Conservation (phyloP, 2,888 invertebrate genomes). For the Volucella bombylans region DNA sequence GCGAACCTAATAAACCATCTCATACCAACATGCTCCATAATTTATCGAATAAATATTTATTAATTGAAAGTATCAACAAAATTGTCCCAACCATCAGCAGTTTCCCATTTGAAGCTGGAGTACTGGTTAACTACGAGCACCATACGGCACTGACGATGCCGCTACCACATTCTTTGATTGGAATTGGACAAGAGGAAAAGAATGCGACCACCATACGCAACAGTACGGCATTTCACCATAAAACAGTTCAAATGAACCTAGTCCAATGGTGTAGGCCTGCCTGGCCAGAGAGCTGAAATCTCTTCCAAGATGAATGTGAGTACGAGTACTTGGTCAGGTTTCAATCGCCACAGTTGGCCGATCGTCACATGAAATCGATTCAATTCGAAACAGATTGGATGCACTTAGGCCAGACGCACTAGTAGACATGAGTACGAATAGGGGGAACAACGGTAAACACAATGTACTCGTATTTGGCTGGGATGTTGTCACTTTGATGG, state of each 20-base stretch:
- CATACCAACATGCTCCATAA: conserved; percentile 44
- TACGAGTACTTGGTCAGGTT: conserved; percentile 36
- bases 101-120: conserved; percentile 27
- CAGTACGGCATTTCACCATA: conserved; percentile 60
- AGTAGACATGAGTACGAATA: too few species aligned
- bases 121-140: conserved; percentile 2
- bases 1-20: conserved; percentile 31
- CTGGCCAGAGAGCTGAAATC: conserved; percentile 39
- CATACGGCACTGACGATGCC: conserved; percentile 35
- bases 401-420: conserved; percentile 33
- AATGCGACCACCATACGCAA: conserved; percentile 52
- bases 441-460: neutral
- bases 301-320: conserved; percentile 1
- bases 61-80: conserved; percentile 63
- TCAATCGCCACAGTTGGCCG: neutral
- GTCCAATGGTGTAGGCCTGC: conserved; percentile 19
- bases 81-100: conserved; percentile 15
- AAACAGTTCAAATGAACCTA: conserved; percentile 35
- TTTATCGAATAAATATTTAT: conserved; percentile 68
- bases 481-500: conserved; percentile 57
- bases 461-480: conserved; percentile 40
- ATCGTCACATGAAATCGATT: conserved; percentile 43
- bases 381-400: conserved; percentile 44
- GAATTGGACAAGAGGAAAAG: conserved; percentile 38
- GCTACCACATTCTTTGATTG: conserved; percentile 57